These are phyloP conservation scores for Atherinomorus stipes DNA, from an alignment of 2,113 vertebrate genomes.

Conservation along the genomic window DNA sequence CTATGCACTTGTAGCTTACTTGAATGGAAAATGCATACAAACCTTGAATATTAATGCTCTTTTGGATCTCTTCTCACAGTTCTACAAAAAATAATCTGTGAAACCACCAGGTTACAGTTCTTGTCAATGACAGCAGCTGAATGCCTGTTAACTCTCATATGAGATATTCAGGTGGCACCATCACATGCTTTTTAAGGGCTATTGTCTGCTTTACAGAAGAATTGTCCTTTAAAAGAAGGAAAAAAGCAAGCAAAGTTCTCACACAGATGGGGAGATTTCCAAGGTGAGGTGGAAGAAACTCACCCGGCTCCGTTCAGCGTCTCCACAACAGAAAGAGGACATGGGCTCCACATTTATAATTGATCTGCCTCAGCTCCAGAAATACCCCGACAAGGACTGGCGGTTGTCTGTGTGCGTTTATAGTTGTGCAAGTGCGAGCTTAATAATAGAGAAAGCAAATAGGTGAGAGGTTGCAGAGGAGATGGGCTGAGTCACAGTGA, in stretches of 20 bases:
- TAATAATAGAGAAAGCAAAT: constrained; percentile 60
- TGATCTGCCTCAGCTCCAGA: constrained; percentile 68
- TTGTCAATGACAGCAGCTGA: constrained; percentile 25
- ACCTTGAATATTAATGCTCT: constrained; percentile 2
- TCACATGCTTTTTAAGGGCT: constrained; percentile 7
- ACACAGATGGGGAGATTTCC: constrained; percentile 29
- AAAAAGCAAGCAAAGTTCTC: neutral
- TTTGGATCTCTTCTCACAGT: neutral
- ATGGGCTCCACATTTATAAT: constrained; percentile 71
- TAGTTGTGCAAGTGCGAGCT: constrained; percentile 32
- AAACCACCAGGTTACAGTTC: constrained; percentile 16
- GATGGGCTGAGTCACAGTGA: constrained; percentile 45
- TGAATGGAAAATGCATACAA: constrained; percentile 21
- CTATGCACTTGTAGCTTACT: constrained; percentile 14
- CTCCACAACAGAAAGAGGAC: constrained; percentile 51
- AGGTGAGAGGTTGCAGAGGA: constrained; percentile 54
- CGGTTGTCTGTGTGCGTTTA: constrained; percentile 30
- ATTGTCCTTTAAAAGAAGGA: constrained; percentile 16
- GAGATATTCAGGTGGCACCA: constrained; percentile 2
- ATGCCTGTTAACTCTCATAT: constrained; percentile 14
- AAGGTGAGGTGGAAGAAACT: constrained; percentile 26
- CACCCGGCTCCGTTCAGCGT: constrained; percentile 37
- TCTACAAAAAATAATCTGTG: neutral
- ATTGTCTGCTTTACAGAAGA: constrained; percentile 24
- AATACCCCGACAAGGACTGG: constrained; percentile 55